Evolutionary conservation across 92 coral and sea anemone genomes (phyloP).

Genomic region (Diadumene lineata): DNA sequence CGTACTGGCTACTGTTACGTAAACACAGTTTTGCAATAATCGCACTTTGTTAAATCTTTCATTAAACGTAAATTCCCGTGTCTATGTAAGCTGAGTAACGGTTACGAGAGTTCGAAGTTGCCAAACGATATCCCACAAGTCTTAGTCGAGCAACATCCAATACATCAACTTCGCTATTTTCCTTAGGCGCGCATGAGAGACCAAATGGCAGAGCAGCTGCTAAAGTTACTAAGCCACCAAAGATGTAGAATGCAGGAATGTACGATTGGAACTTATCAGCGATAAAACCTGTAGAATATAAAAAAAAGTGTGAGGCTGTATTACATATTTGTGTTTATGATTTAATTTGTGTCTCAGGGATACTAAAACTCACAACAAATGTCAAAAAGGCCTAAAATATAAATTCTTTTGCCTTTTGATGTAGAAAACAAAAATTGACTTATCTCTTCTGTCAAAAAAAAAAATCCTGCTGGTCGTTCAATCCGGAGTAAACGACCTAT

Average conservation of each 20-base stretch:
- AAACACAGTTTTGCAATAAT: no score
- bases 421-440: no score
- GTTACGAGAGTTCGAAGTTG: not conserved
- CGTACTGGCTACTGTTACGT: no score
- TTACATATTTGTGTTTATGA: no score
- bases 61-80: not conserved
- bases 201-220: constrained; percentile 25
- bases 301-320: no score
- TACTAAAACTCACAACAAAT: no score
- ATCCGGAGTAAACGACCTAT: no score
- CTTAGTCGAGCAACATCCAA: not conserved
- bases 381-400: no score
- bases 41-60: no score
- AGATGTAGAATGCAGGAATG: constrained; percentile 25
- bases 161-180: not conserved
- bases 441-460: no score
- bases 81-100: not conserved
- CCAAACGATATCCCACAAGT: constrained; percentile 10
- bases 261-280: constrained; percentile 22
- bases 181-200: not conserved
- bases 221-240: constrained; percentile 15
- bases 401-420: no score
- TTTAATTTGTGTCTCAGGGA: not conserved
- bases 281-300: constrained; percentile 28
- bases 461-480: no score